Evolutionary conservation across 2,888 invertebrate genomes (phyloP), one percentile per base, ranked within the genome.

Genomic region (Chymomyza amoena): DNA sequence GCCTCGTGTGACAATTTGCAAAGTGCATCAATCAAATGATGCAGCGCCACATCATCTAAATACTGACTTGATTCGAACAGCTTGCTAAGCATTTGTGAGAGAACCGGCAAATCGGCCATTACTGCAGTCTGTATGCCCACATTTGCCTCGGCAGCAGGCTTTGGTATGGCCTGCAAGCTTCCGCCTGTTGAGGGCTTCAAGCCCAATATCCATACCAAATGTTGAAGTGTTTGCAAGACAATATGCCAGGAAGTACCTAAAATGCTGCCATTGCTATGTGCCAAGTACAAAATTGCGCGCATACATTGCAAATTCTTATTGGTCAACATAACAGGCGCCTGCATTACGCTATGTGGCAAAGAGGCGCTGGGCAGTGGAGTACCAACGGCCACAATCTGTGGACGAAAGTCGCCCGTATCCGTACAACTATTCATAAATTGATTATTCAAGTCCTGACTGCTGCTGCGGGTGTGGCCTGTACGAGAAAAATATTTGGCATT

Each of bases 241-340:
- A 99, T 95, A 90, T 98, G 96, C 99, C 99, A 99, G 0, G 98
- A 97, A 63, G 97, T 96, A 62, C 97, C 98, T 73, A 99, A 93
- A 76, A 97, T 95, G 84, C 96, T 95, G 0, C 99, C 99, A 91
- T 98, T 98, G 74, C 97, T 95, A 89, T 97, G 97, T 0, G 98
- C 98, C 64, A 98, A 93, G 84, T 95, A 94, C 61, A 99, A 93
- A 62, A 99, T 93, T 0, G 98, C 96, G 75, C 97, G 94, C 96
- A 99, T 98, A 39, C 98, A 98, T 87, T 99, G 98, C 68, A 99
- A 94, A 93, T 99, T 99, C 87, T 99, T 98, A 0, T 98, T 96
- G 4, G 99, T 99, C 88, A 99, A 93, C 98, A 99, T 98, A 66
- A 99, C 99, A 90, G 92, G 92, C 0, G 92, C 92, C 75, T 92